These are phyloP conservation scores for Aethes cnicana DNA, from an alignment of 2,888 invertebrate species.

Conservation along the genomic window DNA sequence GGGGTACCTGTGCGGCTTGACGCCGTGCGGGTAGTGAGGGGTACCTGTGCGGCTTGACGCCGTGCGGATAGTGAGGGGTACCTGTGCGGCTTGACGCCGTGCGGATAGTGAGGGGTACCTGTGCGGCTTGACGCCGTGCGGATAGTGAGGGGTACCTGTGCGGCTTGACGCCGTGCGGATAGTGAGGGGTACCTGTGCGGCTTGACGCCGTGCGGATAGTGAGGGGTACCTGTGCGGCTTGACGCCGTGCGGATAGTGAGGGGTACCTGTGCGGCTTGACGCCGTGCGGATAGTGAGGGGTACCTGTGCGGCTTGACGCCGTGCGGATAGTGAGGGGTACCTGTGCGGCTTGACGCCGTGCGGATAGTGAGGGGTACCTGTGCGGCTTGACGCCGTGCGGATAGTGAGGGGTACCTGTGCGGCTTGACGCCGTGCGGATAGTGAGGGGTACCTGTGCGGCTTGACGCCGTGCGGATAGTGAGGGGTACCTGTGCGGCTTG, in stretches of 20 bases:
- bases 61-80: conserved; percentile 47
- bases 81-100: conserved; percentile 84
- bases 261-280: too few species aligned
- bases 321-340: conserved; percentile 43
- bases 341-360: conserved; percentile 67
- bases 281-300: too few species aligned
- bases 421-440: too few species aligned
- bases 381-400: conserved; percentile 88
- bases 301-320: conserved; percentile 83
- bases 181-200: conserved; percentile 12
- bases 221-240: conserved; percentile 85
- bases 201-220: neutral
- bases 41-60: conserved; percentile 85
- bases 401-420: too few species aligned
- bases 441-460: too few species aligned
- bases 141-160: conserved; percentile 94
- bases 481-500: conserved; percentile 84
- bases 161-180: conserved; percentile 47
- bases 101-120: conserved; percentile 65
- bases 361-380: conserved; percentile 82
- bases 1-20: too few species aligned
- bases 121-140: conserved; percentile 90
- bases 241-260: conserved; percentile 88
- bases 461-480: too few species aligned
- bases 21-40: conserved; percentile 45